Evolutionary conservation across 2,888 invertebrate genomes (phyloP).

Genomic region (Dorcus hopei): DNA sequence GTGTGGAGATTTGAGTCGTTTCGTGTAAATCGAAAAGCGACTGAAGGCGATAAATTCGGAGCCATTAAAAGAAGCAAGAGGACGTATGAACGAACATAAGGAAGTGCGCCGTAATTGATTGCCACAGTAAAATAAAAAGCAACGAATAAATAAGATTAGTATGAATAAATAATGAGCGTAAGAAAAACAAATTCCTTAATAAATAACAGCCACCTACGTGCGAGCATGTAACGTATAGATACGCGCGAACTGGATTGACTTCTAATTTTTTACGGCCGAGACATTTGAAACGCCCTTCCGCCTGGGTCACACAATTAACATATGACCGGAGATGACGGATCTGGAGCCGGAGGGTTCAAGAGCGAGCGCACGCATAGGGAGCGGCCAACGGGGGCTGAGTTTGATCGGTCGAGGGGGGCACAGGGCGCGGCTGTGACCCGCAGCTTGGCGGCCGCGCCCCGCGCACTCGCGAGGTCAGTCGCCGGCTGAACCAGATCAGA

Average conservation of each 20-base stretch:
- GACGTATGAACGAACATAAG: too few species aligned
- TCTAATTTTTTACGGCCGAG: neutral
- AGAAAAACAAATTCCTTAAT: too few species aligned
- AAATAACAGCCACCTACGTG: conserved; percentile 1
- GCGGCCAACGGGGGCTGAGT: conserved; percentile 15
- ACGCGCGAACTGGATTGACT: neutral
- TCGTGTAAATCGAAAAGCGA: too few species aligned
- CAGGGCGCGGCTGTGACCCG: conserved; percentile 49
- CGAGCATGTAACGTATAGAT: neutral
- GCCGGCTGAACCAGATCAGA: conserved; percentile 32
- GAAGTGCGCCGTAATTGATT: too few species aligned
- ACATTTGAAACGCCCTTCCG: neutral
- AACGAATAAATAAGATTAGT: too few species aligned
- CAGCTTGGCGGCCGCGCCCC: conserved; percentile 35
- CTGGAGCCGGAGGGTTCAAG: conserved; percentile 9
- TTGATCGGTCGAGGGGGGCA: conserved; percentile 32
- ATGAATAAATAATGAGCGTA: too few species aligned
- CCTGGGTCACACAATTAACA: conserved; percentile 5
- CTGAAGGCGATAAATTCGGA: too few species aligned
- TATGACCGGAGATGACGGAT: conserved; percentile 11
- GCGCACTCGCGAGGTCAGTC: conserved; percentile 34
- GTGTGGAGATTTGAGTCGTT: too few species aligned
- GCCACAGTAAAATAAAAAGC: too few species aligned
- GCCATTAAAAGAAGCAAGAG: too few species aligned
- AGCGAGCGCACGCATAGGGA: conserved; percentile 14